A percentile compares a stretch with the other conserved stretches of the same genome.
Conservation (phyloP, 2,888 invertebrate species). For the Perithous albicinctus region DNA sequence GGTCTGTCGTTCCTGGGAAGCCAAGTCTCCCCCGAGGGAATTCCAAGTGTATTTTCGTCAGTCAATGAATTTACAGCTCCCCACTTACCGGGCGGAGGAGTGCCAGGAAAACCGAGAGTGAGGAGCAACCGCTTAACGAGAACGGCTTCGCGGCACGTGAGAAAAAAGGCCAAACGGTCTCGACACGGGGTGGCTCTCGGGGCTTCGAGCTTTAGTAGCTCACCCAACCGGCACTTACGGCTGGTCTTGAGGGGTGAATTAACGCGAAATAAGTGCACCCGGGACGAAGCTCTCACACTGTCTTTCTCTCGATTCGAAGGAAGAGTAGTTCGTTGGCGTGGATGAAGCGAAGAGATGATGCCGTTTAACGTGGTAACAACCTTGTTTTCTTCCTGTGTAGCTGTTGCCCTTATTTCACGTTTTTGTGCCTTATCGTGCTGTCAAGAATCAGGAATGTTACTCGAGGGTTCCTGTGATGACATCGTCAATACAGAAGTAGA, state of each 20-base stretch:
- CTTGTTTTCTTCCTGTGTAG: constrained; percentile 13
- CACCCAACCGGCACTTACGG: constrained; percentile 42
- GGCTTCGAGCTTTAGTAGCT: constrained; percentile 41
- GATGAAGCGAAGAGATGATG: constrained; percentile 23
- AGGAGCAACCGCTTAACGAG: constrained; percentile 80
- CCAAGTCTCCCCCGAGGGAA: constrained; percentile 68
- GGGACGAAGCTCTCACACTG: constrained; percentile 24
- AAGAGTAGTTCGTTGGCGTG: constrained; percentile 19
- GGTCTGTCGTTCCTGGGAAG: constrained; percentile 34
- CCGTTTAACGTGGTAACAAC: constrained; percentile 29
- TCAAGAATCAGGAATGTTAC: neutral
- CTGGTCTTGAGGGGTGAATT: constrained; percentile 83
- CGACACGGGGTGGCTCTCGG: constrained; percentile 45
- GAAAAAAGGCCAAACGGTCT: constrained; percentile 74
- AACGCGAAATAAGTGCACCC: constrained; percentile 79
- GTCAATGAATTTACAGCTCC: constrained; percentile 84
- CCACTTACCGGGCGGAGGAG: constrained; percentile 73
- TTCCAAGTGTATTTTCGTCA: constrained; percentile 82
- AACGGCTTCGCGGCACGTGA: constrained; percentile 84
- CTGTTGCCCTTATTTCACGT: constrained; percentile 1
- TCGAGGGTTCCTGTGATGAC: no score
- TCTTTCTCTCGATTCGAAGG: constrained; percentile 7
- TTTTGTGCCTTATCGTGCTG: neutral
- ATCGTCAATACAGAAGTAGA: no score
- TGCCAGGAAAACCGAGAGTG: constrained; percentile 46